phyloP scores from a whole-genome alignment of 2,113 vertebrate genomes.

The Dryoscopus gambensis region DNA sequence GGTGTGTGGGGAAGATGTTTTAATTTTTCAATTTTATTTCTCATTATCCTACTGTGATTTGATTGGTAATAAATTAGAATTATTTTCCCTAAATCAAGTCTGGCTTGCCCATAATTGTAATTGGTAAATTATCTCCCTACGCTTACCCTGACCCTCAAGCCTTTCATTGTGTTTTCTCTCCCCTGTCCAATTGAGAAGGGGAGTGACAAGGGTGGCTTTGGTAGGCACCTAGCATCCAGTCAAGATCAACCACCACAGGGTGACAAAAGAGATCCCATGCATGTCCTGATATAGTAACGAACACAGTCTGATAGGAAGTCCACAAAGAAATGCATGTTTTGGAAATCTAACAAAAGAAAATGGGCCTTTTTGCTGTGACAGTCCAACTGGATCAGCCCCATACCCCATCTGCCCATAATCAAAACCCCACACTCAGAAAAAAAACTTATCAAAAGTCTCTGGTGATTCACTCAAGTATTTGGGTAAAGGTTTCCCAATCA shows the following conservation, averaged over 20 bases:
- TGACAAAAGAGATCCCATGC: not conserved
- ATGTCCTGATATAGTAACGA: not conserved
- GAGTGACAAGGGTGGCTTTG: not conserved
- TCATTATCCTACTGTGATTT: not conserved
- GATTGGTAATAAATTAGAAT: not conserved
- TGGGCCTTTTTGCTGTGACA: not conserved
- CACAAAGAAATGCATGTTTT: not conserved
- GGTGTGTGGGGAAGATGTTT: fast-evolving
- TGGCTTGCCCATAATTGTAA: not conserved
- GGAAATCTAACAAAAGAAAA: not conserved
- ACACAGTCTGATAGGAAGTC: not conserved
- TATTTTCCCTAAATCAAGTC: not conserved
- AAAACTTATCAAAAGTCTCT: not conserved
- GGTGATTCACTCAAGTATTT: not conserved
- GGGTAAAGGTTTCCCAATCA: not conserved
- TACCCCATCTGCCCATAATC: not conserved
- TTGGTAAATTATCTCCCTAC: not conserved
- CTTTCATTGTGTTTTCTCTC: not conserved
- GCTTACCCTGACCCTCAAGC: not conserved
- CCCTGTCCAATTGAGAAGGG: not conserved
- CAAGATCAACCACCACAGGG: fast-evolving
- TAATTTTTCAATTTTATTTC: not conserved
- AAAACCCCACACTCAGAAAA: not conserved
- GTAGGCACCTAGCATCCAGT: not conserved
- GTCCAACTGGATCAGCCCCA: not conserved